Percentiles rank a stretch among this genome's conserved stretches.
Evolutionary conservation across 2,113 vertebrate genomes (phyloP).

Genomic region (Oreochromis spilurus): DNA sequence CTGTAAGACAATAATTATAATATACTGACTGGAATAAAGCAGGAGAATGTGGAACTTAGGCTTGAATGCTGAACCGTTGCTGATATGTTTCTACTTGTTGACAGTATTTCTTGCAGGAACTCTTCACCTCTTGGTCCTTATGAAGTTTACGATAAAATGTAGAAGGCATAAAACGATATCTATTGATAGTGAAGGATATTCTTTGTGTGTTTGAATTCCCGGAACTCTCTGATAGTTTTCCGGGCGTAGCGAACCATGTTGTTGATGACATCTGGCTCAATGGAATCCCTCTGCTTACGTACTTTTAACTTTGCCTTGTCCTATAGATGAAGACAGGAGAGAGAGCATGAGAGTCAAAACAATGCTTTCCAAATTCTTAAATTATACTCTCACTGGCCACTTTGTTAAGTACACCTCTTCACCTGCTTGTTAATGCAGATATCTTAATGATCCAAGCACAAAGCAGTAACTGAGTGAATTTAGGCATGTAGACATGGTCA

Average conservation of each 20-base stretch:
- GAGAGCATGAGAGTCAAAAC: not conserved
- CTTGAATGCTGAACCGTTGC: not conserved
- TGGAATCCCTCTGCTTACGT: constrained; percentile 76
- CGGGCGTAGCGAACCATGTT: constrained; percentile 87
- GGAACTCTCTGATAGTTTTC: constrained; percentile 86
- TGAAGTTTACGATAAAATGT: not conserved
- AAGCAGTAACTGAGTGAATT: not conserved
- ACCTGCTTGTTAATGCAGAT: not conserved
- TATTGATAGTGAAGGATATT: constrained; percentile 83
- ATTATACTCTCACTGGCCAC: not conserved
- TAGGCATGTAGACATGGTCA: not conserved
- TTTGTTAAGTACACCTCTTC: not conserved
- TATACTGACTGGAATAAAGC: not conserved
- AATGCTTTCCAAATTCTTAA: not conserved
- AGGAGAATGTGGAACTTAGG: not conserved
- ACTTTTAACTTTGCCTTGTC: constrained; percentile 86
- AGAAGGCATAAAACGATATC: not conserved
- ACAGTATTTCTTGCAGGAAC: not conserved
- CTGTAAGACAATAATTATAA: not conserved
- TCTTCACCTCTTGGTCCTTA: not conserved
- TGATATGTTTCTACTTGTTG: not conserved
- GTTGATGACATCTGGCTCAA: constrained; percentile 69
- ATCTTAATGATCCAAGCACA: not conserved
- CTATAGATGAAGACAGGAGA: constrained; percentile 57
- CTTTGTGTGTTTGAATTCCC: constrained; percentile 82